Evolutionary conservation across 1,140 invertebrate genomes (phyloP).

Genomic region (Frieseomelitta varia): DNA sequence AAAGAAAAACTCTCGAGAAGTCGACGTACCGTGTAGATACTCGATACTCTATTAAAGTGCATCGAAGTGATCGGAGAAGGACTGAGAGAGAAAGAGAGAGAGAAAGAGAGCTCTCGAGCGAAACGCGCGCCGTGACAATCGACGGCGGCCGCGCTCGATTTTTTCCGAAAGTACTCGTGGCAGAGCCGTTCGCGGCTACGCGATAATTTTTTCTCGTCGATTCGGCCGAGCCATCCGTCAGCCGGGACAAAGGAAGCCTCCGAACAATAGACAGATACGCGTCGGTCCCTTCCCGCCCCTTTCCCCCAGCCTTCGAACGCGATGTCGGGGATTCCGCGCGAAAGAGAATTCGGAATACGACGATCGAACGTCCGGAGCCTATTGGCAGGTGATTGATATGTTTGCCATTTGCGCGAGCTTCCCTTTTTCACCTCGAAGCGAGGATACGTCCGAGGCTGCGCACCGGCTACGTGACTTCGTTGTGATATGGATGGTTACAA

Average conservation of each 20-base stretch:
- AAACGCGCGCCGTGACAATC: not conserved
- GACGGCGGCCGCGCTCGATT: not conserved
- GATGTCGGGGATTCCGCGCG: constrained; percentile 44
- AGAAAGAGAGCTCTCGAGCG: not conserved
- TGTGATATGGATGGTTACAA: constrained; percentile 81
- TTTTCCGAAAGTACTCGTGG: not conserved
- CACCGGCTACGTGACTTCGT: constrained; percentile 54
- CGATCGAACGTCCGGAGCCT: constrained; percentile 51
- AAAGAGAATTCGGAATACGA: constrained; percentile 49
- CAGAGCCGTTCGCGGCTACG: not conserved
- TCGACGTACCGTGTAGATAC: not conserved
- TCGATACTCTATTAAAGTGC: not conserved
- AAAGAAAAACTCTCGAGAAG: not conserved
- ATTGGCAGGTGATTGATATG: constrained; percentile 71
- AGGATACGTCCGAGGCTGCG: constrained; percentile 53
- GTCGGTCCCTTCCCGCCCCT: too few relatives aligned
- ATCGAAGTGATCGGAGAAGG: not conserved
- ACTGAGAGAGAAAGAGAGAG: not conserved
- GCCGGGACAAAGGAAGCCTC: constrained; percentile 28
- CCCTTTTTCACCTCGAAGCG: constrained; percentile 49
- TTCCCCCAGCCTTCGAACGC: not conserved
- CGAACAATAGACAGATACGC: constrained; percentile 47
- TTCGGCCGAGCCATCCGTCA: constrained; percentile 42
- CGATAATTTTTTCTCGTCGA: constrained; percentile 36
- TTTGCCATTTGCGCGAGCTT: constrained; percentile 57